Base-by-base conservation (phyloP, 2,113 vertebrate species). In the Myxocyprinus asiaticus region DNA sequence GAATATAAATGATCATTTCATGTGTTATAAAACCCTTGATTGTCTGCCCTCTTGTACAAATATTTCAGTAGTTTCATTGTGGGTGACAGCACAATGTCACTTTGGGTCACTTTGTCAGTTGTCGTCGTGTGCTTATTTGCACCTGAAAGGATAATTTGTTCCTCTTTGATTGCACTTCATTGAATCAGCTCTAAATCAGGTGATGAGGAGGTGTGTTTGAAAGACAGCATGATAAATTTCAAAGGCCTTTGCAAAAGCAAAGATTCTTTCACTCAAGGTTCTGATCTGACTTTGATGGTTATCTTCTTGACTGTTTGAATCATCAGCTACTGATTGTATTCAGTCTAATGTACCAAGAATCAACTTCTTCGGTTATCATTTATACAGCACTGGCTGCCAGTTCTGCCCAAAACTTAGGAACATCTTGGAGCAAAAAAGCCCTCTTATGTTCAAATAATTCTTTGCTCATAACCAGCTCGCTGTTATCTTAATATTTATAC, bases 261-360 rank as follows among this genome's bases (percentile, higher is more conserved):
- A 73, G 70, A 70, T 58, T 48, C 1, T 85, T 79, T 83, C 51
- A 79, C 62, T 84, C 69, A 62, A 45, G 68, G 80, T 7, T 81
- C 73, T 86, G 82, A 85, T 86, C 83, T 77, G 78, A 76, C 84
- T 88, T 89, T 89, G 85, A 90, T 88, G 83, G 61, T 85, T 78
- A 89, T 85, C 83, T 50, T 69, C 79, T 82, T 84, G 83, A 81
- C 87, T 88, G 75, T 83, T 88, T 85, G 78, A 79, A 82, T 89
- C 86, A 79, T 3, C 63, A 65, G 72, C 82, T 78, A 84, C 67
- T 73, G 81, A 33, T 33, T 33, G 22, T 33, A 33, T 33, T 33
- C 1, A 81, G 75, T 76, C 84, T 77, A 81, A 88, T 86, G 73
- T 79, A 75, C 17, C 61, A 63, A 76, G 43, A 86, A 81, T 85